Base-by-base conservation (phyloP, 1,140 invertebrate genomes). In the Leguminivora glycinivorella region DNA sequence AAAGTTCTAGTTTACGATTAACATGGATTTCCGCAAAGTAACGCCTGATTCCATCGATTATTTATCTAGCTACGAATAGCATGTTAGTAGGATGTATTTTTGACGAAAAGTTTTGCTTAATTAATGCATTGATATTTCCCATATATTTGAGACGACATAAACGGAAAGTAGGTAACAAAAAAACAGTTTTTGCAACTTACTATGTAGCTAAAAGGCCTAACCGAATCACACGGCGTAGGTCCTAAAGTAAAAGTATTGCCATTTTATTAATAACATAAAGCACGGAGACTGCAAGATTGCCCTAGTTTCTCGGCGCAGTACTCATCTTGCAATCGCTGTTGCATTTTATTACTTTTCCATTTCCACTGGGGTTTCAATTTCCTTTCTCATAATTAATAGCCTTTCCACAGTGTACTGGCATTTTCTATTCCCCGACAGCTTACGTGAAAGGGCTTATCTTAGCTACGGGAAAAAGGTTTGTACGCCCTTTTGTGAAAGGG, bases 331-430 rank as follows among this genome's bases (percentile, higher is more conserved):
- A 90, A 90, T 87, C 83, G 84, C 81, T 87, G 86, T 87, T 84
- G 88, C 88, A 88, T 90, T 90, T 90, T 90, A 90, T 90, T 89
- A 89, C 87, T 89, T 88, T 90, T 88, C 85, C 84, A 90, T 90
- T 88, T 90, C 88, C 86, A 83, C 82, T 85, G 85, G 82, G 86
- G 86, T 90, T 88, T 88, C 88, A 87, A 90, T 90, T 88, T 90
- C 88, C 88, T 87, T 85, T 87, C 86, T 85, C 85, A 90, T 90
- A 90, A 90, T 90, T 90, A 90, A 90, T 90, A 88, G 85, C 85
- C 84, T 88, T 85, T 86, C 85, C 82, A 79, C 84, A 77, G 80
- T 81, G 81, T 76, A 79, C 81, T 85, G 86, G 83, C 87, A 80
- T 86, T 86, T 85, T 85, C 85, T 85, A 87, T 84, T 87, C 83